Percentiles rank a stretch among this genome's conserved stretches.
Evolutionary conservation across 2,797 vertebrate species (phyloP).

Genomic region (Melanitta fusca): DNA sequence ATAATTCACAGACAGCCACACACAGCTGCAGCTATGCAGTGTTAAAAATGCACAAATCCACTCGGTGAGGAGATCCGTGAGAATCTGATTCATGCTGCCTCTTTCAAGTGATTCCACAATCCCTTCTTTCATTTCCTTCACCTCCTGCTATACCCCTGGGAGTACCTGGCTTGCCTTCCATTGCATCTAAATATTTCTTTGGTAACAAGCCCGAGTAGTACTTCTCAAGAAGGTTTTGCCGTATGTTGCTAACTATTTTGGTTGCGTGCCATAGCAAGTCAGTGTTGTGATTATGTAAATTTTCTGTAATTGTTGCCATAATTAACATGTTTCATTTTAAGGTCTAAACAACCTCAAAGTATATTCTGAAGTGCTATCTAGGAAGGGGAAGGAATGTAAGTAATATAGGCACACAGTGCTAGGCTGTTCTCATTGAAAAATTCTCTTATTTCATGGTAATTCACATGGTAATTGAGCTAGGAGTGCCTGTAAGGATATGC

Average conservation of each 20-base stretch:
- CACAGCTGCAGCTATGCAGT: conserved; percentile 41
- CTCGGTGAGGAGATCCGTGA: conserved; percentile 40
- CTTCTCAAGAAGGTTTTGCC: conserved; percentile 23
- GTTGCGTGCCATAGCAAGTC: background rate
- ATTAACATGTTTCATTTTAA: conserved; percentile 46
- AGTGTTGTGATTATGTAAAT: conserved; percentile 50
- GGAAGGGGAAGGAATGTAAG: background rate
- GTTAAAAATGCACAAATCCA: conserved; percentile 51
- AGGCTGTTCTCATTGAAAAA: background rate
- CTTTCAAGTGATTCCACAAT: conserved; percentile 63
- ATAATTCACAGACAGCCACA: background rate
- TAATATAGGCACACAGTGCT: background rate
- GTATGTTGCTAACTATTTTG: background rate
- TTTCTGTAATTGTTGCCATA: conserved; percentile 26
- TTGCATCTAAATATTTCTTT: conserved; percentile 24
- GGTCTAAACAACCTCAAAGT: background rate
- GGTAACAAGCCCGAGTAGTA: conserved; percentile 13
- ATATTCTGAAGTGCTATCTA: conserved; percentile 2
- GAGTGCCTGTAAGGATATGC: background rate
- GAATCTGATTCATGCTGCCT: conserved; percentile 50
- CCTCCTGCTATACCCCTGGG: background rate
- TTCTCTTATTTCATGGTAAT: conserved; percentile 55
- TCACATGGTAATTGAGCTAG: conserved; percentile 40
- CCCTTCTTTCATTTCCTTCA: conserved; percentile 39
- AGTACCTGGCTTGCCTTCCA: conserved; percentile 6